Evolutionary conservation across 2,888 invertebrate species (phyloP), one percentile per base, ranked within the genome.

Genomic region (Phrixothrix hirtus): DNA sequence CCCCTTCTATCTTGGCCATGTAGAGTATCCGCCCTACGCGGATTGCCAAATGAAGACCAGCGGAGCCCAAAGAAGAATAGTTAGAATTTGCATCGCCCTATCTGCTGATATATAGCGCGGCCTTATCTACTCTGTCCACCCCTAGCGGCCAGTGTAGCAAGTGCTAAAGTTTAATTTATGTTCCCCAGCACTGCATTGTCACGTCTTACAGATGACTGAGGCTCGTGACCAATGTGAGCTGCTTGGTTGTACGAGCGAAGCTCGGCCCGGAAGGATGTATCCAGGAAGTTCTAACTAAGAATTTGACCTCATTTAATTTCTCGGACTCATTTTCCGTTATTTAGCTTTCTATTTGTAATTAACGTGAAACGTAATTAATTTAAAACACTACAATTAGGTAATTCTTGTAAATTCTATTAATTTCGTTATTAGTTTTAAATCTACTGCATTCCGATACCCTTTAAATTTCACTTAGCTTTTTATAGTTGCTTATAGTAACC

Each of bases 141-240:
- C 72, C 72, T 71, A 67, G 67, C 71, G 73, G 72, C 70, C 69
- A 71, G 67, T 71, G 71, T 71, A 71, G 70, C 71, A 70, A 73
- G 70, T 70, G 73, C 72, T 76, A 75, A 75, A 76, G 75, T 75
- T 76, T 75, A 76, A 76, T 76, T 76, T 76, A 76, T 75, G 71
- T 67, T 65, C 67, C 63, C 68, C 65, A 68, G 65, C 71, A 65
- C 69, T 70, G 73, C 75, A 75, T 75, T 75, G 75, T 75, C 75
- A 75, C 74, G 72, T 75, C 75, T 75, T 75, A 74, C 73, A 71
- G 75, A 74, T 74, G 73, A 73, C 73, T 69, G 69, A 64, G 67
- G 67, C 58, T 52, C 41, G 44, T 47, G 47, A 48, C 48, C 54
- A 26, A 39, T 35, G 37, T 34, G 42, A 43, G 31, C 43, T 12